Conservation (phyloP, 2,888 invertebrate genomes). For the Chirona hameri region DNA sequence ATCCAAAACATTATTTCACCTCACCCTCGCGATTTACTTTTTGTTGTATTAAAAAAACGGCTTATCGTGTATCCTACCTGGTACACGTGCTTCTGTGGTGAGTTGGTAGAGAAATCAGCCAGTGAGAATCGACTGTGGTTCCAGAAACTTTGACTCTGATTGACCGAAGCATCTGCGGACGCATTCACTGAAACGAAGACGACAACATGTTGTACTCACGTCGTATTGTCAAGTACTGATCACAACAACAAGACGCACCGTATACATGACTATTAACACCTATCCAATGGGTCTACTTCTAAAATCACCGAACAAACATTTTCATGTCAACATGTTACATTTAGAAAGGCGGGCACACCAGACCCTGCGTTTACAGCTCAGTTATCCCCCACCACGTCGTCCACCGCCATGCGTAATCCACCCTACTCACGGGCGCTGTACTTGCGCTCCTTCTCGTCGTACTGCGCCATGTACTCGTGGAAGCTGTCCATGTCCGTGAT, state of each 20-base stretch:
- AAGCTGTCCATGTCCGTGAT: slow-evolving; percentile 9
- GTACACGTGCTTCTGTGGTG: background rate
- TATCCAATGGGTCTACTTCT: too few relatives aligned
- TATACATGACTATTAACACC: too few relatives aligned
- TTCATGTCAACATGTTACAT: too few relatives aligned
- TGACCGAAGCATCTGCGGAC: background rate
- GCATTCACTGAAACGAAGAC: background rate
- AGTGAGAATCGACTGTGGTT: background rate
- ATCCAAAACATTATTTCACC: too few relatives aligned
- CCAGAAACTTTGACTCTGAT: slow-evolving; percentile 8
- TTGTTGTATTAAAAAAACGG: too few relatives aligned
- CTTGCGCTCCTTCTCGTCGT: background rate
- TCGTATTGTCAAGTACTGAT: background rate
- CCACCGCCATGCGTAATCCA: too few relatives aligned
- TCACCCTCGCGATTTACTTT: too few relatives aligned
- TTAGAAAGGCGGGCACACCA: too few relatives aligned
- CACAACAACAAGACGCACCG: too few relatives aligned
- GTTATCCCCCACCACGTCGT: too few relatives aligned
- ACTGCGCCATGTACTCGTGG: background rate
- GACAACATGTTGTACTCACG: background rate
- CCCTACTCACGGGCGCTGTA: background rate
- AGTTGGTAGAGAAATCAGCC: background rate
- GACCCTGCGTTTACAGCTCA: too few relatives aligned
- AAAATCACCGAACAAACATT: too few relatives aligned
- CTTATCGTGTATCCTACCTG: background rate